Conservation (phyloP, 37 sponge, comb jelly and placozoan species). For the Aplysina aerophoba region DNA sequence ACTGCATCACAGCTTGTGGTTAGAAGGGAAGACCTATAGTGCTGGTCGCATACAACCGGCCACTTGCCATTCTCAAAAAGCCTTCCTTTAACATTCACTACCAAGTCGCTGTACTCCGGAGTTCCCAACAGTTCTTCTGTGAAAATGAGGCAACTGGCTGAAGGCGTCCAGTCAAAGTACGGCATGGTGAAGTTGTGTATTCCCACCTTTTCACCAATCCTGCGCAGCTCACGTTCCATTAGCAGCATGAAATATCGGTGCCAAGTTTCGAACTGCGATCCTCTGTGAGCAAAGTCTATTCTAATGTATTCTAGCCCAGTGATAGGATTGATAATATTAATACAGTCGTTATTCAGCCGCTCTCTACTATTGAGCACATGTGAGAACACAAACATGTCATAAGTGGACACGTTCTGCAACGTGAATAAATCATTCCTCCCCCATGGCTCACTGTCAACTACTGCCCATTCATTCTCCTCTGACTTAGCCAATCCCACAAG, state of each 20-base stretch:
- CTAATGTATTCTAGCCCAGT: too few species aligned
- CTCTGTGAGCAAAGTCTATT: constrained; percentile 37
- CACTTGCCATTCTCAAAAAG: neutral
- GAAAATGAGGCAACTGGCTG: neutral
- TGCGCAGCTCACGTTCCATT: constrained; percentile 14
- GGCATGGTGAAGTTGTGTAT: constrained; percentile 18
- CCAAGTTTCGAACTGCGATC: constrained; percentile 22
- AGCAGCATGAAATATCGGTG: constrained; percentile 32
- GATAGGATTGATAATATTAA: too few species aligned
- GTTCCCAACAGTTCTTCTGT: neutral
- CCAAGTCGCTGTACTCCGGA: neutral
- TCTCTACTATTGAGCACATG: constrained; percentile 19
- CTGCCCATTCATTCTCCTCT: constrained; percentile 8
- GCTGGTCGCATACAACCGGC: constrained; percentile 32
- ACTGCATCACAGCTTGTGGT: neutral
- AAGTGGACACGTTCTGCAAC: constrained; percentile 28
- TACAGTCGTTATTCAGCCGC: neutral
- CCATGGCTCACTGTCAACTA: constrained; percentile 11
- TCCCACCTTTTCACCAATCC: neutral
- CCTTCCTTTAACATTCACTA: neutral
- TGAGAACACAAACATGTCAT: constrained; percentile 28
- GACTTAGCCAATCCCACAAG: neutral
- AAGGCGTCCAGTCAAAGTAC: constrained; percentile 20
- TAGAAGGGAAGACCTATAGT: neutral
- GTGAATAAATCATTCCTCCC: neutral